phyloP scores from a whole-genome alignment of 2,797 vertebrate species.

The Malurus leucopterus region DNA sequence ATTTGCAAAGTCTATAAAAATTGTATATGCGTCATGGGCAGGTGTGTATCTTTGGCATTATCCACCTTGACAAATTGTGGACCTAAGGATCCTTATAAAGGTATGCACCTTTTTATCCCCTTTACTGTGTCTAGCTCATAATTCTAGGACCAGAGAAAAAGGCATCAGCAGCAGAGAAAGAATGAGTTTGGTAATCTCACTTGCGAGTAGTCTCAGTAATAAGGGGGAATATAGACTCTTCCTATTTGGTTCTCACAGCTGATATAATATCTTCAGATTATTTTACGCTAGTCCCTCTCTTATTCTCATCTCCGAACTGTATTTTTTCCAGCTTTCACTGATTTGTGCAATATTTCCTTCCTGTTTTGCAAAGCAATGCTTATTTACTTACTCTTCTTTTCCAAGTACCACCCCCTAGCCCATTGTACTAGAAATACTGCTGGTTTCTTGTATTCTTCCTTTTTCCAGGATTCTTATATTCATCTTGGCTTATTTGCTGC shows the following conservation, averaged over 20 bases:
- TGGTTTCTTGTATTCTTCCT: neutral
- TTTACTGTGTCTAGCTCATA: too few species aligned
- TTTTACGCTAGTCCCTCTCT: neutral
- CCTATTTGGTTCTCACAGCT: neutral
- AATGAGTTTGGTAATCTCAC: neutral
- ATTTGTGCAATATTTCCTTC: neutral
- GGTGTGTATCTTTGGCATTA: too few species aligned
- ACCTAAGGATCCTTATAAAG: too few species aligned
- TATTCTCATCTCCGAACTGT: neutral
- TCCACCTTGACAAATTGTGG: too few species aligned
- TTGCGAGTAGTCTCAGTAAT: neutral
- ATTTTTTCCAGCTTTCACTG: neutral
- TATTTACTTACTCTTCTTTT: neutral
- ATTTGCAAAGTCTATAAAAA: too few species aligned
- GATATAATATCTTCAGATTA: neutral
- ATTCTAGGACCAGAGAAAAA: too few species aligned
- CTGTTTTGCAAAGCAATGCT: neutral
- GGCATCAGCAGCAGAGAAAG: neutral
- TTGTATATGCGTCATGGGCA: too few species aligned
- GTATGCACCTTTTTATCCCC: too few species aligned
- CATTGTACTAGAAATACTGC: neutral
- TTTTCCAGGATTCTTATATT: neutral
- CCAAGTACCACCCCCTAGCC: too few species aligned
- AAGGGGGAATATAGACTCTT: neutral
- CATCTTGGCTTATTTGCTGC: neutral